Evolutionary conservation across 2,888 invertebrate species (phyloP), one percentile per base, ranked within the genome.

Genomic region (Hyppa rectilinea): DNA sequence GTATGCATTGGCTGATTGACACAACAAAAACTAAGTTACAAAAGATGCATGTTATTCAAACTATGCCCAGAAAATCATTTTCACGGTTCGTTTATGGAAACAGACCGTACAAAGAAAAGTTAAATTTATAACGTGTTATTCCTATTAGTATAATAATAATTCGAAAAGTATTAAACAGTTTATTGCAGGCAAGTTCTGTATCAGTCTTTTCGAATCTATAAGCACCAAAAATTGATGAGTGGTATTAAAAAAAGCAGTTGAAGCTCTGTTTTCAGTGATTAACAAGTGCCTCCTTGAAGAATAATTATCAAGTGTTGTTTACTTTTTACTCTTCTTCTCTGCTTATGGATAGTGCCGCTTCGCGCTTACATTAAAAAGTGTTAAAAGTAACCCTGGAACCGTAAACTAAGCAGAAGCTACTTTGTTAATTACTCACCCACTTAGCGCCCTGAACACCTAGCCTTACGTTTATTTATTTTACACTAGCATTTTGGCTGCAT

Each of bases 281-380:
- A 60, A n/a, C 50, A 60, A 61, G 43, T 58, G 26, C 10, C 23
- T 55, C 26, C 17, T 59, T 23, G 1, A 53, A 55, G 45, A 47
- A 36, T 67, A 56, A 64, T 56, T 62, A 65, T 49, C 36, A 74
- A 38, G 29, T n/a, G 26, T 23, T 62, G 75, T 65, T 70, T 80
- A 79, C 49, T n/a, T n/a, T n/a, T n/a, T n/a, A n/a, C n/a, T n/a
- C n/a, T n/a, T n/a, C n/a, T n/a, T n/a, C n/a, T n/a, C 61, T 65
- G 61, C 56, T 64, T 64, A 29, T 53, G 58, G 49, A 34, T 40
- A 23, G 36, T 52, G 23, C 50, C 40, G 40, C 38, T 63, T 73
- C 65, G 73, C 40, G 64, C 47, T 63, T 53, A 55, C 64, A 40
- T 55, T 59, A 29, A 58, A 66, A 31, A 62, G 38, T n/a, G 38